Percentiles rank a stretch among this genome's conserved stretches.
These are phyloP conservation scores for Sakesphorus luctuosus DNA, from an alignment of 2,113 vertebrate species.

Conservation along the genomic window DNA sequence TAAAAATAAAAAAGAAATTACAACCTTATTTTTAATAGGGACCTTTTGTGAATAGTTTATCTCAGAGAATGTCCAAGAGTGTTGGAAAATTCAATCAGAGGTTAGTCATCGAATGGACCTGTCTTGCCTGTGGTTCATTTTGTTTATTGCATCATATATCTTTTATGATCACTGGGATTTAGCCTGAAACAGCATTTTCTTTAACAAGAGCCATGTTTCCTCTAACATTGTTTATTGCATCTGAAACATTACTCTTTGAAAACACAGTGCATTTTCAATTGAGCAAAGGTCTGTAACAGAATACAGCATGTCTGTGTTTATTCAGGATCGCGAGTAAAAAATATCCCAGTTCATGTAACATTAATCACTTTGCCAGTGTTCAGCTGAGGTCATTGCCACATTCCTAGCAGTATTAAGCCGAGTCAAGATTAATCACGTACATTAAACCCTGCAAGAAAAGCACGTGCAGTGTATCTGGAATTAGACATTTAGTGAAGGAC, in stretches of 20 bases:
- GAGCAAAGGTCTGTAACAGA: conserved; percentile 80
- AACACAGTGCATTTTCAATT: conserved; percentile 75
- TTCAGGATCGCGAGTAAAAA: conserved; percentile 72
- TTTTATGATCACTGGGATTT: conserved; percentile 81
- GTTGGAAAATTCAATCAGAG: conserved; percentile 76
- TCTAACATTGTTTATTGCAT: conserved; percentile 79
- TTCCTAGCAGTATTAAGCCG: conserved; percentile 79
- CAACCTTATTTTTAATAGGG: conserved; percentile 69
- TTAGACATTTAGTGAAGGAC: conserved; percentile 75
- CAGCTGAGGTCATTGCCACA: conserved; percentile 82
- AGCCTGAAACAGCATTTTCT: conserved; percentile 84
- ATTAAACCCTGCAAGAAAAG: conserved; percentile 77
- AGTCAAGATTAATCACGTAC: conserved; percentile 83
- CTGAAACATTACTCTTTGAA: conserved; percentile 80
- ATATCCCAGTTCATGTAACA: conserved; percentile 79
- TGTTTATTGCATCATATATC: conserved; percentile 83
- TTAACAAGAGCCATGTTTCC: conserved; percentile 79
- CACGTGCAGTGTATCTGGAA: conserved; percentile 77
- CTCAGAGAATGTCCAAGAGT: conserved; percentile 65
- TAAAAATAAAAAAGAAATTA: conserved; percentile 65
- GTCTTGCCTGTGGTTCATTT: conserved; percentile 78
- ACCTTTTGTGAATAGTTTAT: conserved; percentile 72
- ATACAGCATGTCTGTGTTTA: conserved; percentile 81
- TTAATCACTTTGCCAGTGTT: conserved; percentile 82
- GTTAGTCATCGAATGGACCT: conserved; percentile 72